These are phyloP conservation scores for Drosophila prostipennis DNA, from an alignment of 2,888 invertebrate species.

Conservation along the genomic window DNA sequence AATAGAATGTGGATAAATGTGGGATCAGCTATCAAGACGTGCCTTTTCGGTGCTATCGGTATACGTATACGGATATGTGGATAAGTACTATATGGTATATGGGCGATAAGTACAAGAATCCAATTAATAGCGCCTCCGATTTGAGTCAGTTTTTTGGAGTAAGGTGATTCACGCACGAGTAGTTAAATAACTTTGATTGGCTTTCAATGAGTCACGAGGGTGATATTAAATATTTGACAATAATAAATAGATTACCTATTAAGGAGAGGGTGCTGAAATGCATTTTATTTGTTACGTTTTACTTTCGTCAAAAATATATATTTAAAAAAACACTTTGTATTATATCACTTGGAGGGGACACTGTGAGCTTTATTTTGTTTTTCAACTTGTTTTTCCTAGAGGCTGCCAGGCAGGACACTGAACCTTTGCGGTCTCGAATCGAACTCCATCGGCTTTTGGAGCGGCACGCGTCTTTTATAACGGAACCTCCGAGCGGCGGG, in stretches of 20 bases:
- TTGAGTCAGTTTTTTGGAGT: slow-evolving; percentile 4
- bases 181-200: slow-evolving; percentile 14
- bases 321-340: not conserved
- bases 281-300: slow-evolving; percentile 15
- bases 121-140: slow-evolving; percentile 21
- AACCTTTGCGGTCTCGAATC: slow-evolving; percentile 54
- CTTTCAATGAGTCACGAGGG: slow-evolving; percentile 17
- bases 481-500: slow-evolving; percentile 30
- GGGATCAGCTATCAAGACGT: slow-evolving; percentile 18
- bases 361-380: slow-evolving; percentile 22
- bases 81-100: not conserved
- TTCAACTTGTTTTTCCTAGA: slow-evolving; percentile 1
- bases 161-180: slow-evolving; percentile 7
- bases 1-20: slow-evolving; percentile 23
- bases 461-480: slow-evolving; percentile 71
- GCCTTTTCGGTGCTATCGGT: slow-evolving; percentile 8
- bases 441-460: slow-evolving; percentile 66
- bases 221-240: not conserved
- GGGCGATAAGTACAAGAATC: slow-evolving; percentile 23
- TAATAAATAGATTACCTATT: slow-evolving; percentile 45
- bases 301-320: slow-evolving; percentile 1
- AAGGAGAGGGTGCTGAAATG: slow-evolving; percentile 21
- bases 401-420: slow-evolving; percentile 57
- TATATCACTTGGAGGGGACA: slow-evolving; percentile 26
- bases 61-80: slow-evolving; percentile 16